Evolutionary conservation across 2,797 vertebrate genomes (phyloP), one percentile per base, ranked within the genome.

Genomic region (Pangasius larnaudii): DNA sequence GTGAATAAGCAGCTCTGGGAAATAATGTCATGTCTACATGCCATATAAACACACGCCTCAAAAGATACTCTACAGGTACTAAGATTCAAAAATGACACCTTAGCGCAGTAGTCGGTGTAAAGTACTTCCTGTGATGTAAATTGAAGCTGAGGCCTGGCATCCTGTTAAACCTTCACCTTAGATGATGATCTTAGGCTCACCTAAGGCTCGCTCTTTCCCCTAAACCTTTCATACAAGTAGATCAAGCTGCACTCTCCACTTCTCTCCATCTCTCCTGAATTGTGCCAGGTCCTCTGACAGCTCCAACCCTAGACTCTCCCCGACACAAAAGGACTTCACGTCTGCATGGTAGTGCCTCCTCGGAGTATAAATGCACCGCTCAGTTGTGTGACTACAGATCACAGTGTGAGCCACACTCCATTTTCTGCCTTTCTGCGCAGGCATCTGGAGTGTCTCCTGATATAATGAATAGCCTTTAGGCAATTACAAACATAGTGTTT

Each of bases 401-500:
- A 91, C 91, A 88, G 91, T 88, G 91, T 91, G 91, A 92, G 94
- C 91, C 91, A 93, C 92, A 94, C 89, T 93, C 92, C 89, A 91
- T 95, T 94, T 94, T 93, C 92, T 91, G 91, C 90, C 85, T 90
- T 89, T 92, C 89, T 49, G 89, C 88, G 63, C 89, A 85, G 91
- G 92, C 94, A 93, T 92, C 92, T 93, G 91, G 84, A 93, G 77
- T 90, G 92, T 93, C 93, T 95, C 92, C 92, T 91, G 24, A 89
- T 91, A 93, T 95, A 96, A 96, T 94, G 93, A 95, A 95, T 94
- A 92, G 94, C 94, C 93, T 92, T 91, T 94, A 93, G 92, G 92
- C 95, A 96, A 96, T 96, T 95, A 94, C 91, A 95, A 94, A 95
- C 92, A 92, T 67, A 89, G 92, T 89, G 89, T 93, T 95, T 92